Evolutionary conservation across 2,113 vertebrate genomes (phyloP).

Genomic region (Equus przewalskii): DNA sequence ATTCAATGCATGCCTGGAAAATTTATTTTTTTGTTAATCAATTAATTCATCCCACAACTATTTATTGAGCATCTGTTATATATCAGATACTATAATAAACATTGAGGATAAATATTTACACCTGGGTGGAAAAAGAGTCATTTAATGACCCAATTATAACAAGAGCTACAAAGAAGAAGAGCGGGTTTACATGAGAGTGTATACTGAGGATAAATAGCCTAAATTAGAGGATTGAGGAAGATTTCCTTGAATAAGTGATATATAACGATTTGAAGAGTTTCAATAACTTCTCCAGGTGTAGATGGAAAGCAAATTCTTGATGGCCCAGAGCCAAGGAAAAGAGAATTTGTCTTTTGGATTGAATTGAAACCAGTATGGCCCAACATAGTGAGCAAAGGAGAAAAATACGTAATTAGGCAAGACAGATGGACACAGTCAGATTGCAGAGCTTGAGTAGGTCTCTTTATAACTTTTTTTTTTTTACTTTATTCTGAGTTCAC

Average conservation of each 20-base stretch:
- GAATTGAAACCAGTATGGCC: neutral
- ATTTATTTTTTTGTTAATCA: neutral
- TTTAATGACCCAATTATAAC: neutral
- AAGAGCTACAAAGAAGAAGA: neutral
- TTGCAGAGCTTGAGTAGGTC: neutral
- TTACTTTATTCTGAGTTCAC: neutral
- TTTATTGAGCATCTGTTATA: neutral
- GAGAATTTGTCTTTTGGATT: neutral
- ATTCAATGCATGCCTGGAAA: neutral
- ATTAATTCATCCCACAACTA: neutral
- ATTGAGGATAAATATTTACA: neutral
- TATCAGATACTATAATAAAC: neutral
- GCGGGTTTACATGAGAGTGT: neutral
- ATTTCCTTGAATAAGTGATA: neutral
- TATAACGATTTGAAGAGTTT: neutral
- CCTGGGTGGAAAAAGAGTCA: neutral
- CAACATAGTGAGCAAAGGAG: neutral
- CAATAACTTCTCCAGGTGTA: neutral
- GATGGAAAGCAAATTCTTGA: neutral
- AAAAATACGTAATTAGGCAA: neutral
- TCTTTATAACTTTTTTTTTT: neutral
- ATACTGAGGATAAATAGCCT: neutral
- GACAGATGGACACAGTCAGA: neutral
- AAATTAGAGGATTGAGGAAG: neutral
- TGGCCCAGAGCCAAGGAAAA: neutral